Conservation (phyloP, 2,113 vertebrate species). For the Clarias magur region DNA sequence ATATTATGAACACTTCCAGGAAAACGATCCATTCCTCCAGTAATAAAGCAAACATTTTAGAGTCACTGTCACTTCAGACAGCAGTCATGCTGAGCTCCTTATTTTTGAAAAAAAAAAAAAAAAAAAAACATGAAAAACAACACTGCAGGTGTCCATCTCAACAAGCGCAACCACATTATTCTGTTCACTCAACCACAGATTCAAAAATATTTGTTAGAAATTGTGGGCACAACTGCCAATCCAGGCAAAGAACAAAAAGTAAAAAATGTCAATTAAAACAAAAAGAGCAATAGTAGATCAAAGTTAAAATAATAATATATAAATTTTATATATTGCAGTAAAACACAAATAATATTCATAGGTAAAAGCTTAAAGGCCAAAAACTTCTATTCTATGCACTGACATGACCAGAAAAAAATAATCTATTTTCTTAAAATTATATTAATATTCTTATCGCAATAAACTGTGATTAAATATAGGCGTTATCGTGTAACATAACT, state of each 20-base stretch:
- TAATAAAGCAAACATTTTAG: neutral
- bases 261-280: no score
- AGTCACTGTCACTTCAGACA: neutral
- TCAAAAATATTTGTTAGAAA: neutral
- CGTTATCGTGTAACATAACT: neutral
- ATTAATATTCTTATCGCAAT: neutral
- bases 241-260: neutral
- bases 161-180: neutral
- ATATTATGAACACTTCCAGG: neutral
- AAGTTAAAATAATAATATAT: no score
- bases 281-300: no score
- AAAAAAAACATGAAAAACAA: neutral
- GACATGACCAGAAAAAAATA: neutral
- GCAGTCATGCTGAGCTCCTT: neutral
- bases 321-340: no score
- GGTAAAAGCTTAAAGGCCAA: neutral
- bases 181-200: neutral
- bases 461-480: neutral
- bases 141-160: neutral
- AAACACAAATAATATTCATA: no score
- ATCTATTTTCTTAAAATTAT: neutral
- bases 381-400: neutral
- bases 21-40: neutral
- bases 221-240: neutral
- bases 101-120: no score